phyloP scores from a whole-genome alignment of 2,113 vertebrate genomes.

The Empidonax traillii region DNA sequence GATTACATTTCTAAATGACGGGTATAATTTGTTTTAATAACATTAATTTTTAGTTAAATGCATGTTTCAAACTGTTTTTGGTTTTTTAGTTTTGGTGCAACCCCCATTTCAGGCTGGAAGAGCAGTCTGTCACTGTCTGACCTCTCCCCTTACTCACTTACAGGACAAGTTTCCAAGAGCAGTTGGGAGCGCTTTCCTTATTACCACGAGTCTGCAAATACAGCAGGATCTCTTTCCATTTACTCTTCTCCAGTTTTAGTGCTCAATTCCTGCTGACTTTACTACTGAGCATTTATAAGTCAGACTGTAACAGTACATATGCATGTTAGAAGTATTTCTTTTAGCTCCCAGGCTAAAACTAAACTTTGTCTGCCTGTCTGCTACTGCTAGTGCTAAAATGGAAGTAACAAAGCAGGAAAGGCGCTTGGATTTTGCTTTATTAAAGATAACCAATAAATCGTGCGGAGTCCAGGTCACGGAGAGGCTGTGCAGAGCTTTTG shows the following conservation, averaged over 20 bases:
- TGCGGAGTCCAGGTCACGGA: not conserved
- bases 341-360: conserved; percentile 55
- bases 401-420: conserved; percentile 45
- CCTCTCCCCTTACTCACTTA: conserved; percentile 25
- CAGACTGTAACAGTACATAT: not conserved
- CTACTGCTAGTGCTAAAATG: conserved; percentile 45
- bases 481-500: not conserved
- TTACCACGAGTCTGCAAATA: not conserved
- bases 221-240: conserved; percentile 34
- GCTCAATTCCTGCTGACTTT: conserved; percentile 48
- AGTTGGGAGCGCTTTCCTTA: conserved; percentile 1
- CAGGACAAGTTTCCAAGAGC: conserved; percentile 5
- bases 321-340: conserved; percentile 24
- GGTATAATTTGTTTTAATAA: conserved; percentile 21
- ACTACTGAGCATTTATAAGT: not conserved
- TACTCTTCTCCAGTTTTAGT: conserved; percentile 39
- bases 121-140: not conserved
- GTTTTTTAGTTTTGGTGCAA: not conserved
- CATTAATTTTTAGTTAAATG: not conserved
- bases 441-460: conserved; percentile 34
- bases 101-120: not conserved
- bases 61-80: not conserved
- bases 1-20: conserved; percentile 16
- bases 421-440: not conserved
- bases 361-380: conserved; percentile 45